Evolutionary conservation across 2,113 vertebrate genomes (phyloP).

Genomic region (Leptobrachium leishanense): DNA sequence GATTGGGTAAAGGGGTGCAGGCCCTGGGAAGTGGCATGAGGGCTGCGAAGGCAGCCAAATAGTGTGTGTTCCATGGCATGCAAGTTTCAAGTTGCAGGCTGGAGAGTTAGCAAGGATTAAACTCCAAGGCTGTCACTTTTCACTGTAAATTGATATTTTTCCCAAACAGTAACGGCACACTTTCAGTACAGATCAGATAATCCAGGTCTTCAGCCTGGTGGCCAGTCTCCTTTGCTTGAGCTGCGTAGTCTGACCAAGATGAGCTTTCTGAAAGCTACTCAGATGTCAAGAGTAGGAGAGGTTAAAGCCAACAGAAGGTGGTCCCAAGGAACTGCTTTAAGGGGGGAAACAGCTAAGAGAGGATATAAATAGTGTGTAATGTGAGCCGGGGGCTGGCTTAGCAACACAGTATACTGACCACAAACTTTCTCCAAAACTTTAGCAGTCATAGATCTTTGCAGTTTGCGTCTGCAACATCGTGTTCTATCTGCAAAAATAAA

Average conservation of each 20-base stretch:
- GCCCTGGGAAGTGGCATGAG: conserved; percentile 87
- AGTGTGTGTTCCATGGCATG: conserved; percentile 95
- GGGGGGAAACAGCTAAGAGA: conserved; percentile 82
- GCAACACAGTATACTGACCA: conserved; percentile 83
- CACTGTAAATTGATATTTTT: conserved; percentile 61
- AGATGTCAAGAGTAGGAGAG: conserved; percentile 80
- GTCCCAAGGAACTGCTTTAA: conserved; percentile 81
- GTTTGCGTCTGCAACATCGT: conserved; percentile 11
- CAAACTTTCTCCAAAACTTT: conserved; percentile 81
- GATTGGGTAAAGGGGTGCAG: conserved; percentile 94
- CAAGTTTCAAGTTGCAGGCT: conserved; percentile 68
- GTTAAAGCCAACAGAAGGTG: conserved; percentile 84
- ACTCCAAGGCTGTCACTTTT: conserved; percentile 67
- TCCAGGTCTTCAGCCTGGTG: conserved; percentile 74
- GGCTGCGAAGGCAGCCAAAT: conserved; percentile 96
- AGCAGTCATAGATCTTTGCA: conserved; percentile 41
- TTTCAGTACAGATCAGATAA: conserved; percentile 64
- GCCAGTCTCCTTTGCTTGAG: conserved; percentile 75
- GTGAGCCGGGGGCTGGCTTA: conserved; percentile 98
- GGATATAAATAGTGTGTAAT: conserved; percentile 99
- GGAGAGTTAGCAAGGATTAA: conserved; percentile 62
- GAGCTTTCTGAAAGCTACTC: conserved; percentile 76
- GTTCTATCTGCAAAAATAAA: not conserved
- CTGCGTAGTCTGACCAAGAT: conserved; percentile 70
- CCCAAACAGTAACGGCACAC: conserved; percentile 60